Evolutionary conservation across 2,888 invertebrate genomes (phyloP).

Genomic region (Sturmia bella): DNA sequence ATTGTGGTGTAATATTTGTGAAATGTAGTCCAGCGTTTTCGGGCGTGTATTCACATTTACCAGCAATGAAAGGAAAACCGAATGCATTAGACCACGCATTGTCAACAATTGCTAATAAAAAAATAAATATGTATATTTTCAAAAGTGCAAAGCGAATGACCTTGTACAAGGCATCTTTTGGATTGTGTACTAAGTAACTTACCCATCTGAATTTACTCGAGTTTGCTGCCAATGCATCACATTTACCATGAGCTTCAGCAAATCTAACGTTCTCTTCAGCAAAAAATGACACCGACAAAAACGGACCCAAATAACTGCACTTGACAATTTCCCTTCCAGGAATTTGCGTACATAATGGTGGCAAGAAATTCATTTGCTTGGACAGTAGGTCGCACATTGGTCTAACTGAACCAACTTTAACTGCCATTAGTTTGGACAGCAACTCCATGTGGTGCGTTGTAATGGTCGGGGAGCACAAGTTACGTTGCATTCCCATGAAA

Average conservation of each 20-base stretch:
- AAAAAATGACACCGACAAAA: constrained; percentile 94
- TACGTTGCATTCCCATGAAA: constrained; percentile 81
- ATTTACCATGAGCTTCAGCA: constrained; percentile 86
- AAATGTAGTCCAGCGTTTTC: constrained; percentile 89
- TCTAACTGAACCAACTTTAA: constrained; percentile 87
- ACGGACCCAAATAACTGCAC: constrained; percentile 94
- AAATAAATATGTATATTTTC: constrained; percentile 75
- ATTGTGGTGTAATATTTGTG: constrained; percentile 89
- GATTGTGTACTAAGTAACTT: constrained; percentile 64
- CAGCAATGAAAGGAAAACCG: constrained; percentile 91
- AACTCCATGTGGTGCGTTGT: constrained; percentile 87
- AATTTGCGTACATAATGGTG: constrained; percentile 88
- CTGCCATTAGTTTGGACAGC: constrained; percentile 90
- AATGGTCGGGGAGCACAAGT: constrained; percentile 79
- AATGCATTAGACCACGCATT: constrained; percentile 89
- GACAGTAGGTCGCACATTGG: constrained; percentile 89
- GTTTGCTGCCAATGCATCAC: constrained; percentile 75
- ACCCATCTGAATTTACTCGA: constrained; percentile 79
- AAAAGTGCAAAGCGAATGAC: neutral
- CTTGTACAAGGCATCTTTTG: neutral
- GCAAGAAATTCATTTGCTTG: constrained; percentile 88
- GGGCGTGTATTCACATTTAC: constrained; percentile 91
- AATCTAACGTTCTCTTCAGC: constrained; percentile 95
- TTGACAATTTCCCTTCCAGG: constrained; percentile 93
- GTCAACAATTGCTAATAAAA: constrained; percentile 88